A percentile compares a stretch with the other conserved stretches of the same genome.
Conservation (phyloP, 2,888 invertebrate species). For the Sturmia bella region DNA sequence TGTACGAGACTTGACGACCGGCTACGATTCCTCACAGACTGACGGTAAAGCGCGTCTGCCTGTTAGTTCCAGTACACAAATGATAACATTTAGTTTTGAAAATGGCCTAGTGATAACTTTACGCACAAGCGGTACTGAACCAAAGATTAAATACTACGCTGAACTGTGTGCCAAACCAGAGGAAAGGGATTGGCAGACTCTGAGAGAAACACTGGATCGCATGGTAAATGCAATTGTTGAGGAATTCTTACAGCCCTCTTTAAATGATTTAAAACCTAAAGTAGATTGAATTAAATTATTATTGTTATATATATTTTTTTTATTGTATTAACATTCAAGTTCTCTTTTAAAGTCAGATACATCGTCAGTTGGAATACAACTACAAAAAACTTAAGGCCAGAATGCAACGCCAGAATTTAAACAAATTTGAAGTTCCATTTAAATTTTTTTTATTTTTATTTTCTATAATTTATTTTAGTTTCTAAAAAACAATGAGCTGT, state of each 20-base stretch:
- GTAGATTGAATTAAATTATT: conserved; percentile 67
- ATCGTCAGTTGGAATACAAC: no score
- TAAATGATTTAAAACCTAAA: conserved; percentile 84
- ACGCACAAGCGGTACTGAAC: conserved; percentile 98
- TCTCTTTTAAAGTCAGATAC: neutral
- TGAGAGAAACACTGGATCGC: conserved; percentile 85
- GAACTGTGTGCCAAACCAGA: conserved; percentile 90
- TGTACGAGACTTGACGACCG: conserved; percentile 94
- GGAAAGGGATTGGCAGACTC: conserved; percentile 85
- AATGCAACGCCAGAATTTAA: no score
- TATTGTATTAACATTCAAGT: conserved; percentile 13
- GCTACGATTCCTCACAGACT: conserved; percentile 86
- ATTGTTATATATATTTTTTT: no score
- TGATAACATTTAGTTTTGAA: conserved; percentile 96
- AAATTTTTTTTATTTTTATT: no score
- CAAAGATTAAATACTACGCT: conserved; percentile 99
- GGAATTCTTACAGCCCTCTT: conserved; percentile 90
- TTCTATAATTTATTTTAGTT: no score
- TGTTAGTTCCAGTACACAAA: conserved; percentile 87
- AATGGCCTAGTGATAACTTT: conserved; percentile 94
- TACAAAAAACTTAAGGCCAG: no score
- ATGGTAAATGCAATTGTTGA: conserved; percentile 90
- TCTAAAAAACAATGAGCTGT: no score
- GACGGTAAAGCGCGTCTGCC: conserved; percentile 88
- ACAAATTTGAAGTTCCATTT: no score